Percentiles rank a stretch among this genome's conserved stretches.
Conservation (phyloP, 1,140 invertebrate genomes). For the Cataglyphis hispanica region DNA sequence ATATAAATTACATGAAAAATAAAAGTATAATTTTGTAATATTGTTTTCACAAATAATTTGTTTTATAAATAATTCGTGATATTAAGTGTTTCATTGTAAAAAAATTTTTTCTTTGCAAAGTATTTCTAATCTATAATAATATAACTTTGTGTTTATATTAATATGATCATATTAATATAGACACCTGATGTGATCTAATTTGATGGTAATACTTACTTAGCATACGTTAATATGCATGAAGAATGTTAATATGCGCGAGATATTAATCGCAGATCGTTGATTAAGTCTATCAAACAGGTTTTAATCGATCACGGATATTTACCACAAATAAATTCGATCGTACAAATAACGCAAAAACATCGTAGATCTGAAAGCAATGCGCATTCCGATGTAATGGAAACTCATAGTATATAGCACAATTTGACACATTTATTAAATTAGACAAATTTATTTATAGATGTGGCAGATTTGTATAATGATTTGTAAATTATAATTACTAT, state of each 20-base stretch:
- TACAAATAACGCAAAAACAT: neutral
- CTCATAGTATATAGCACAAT: neutral
- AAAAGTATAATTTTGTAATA: too few species aligned
- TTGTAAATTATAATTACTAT: too few species aligned
- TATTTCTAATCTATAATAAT: neutral
- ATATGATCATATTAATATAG: neutral
- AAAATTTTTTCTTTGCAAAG: neutral
- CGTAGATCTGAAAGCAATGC: neutral
- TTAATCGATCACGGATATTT: constrained; percentile 3
- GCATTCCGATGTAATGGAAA: constrained; percentile 8
- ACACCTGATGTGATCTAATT: neutral
- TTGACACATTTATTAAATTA: constrained; percentile 5
- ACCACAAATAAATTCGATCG: neutral
- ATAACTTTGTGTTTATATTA: neutral
- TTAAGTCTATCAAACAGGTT: neutral
- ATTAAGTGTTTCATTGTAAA: neutral
- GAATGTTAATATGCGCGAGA: neutral
- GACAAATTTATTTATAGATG: too few species aligned
- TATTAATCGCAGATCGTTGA: neutral
- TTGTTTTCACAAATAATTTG: too few species aligned
- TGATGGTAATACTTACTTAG: neutral
- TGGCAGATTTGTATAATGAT: too few species aligned
- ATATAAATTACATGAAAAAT: too few species aligned
- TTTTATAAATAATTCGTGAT: neutral
- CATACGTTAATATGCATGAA: neutral